A percentile compares a stretch with the other conserved stretches of the same genome.
phyloP scores from a whole-genome alignment of 2,113 vertebrate species.

The Anolis carolinensis region DNA sequence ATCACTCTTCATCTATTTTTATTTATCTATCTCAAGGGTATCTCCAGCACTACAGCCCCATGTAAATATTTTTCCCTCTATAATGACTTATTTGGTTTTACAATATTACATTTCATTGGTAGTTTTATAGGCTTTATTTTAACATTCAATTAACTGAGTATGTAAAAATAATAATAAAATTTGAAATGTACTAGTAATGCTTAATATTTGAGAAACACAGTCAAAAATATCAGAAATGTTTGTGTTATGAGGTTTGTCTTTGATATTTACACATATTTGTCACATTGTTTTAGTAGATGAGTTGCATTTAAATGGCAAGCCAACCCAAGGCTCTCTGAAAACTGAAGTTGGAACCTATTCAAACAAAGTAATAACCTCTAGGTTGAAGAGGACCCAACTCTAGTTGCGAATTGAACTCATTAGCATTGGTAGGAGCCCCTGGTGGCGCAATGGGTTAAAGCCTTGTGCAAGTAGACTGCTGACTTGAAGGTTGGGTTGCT shows the following conservation, averaged over 20 bases:
- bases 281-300: neutral
- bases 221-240: neutral
- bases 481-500: no score
- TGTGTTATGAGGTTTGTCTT: neutral
- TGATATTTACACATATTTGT: neutral
- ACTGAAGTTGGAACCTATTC: neutral
- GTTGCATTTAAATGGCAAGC: neutral
- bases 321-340: neutral
- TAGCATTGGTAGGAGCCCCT: no score
- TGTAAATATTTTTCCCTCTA: neutral
- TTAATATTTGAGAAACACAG: neutral
- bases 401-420: no score
- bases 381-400: no score
- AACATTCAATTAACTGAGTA: neutral
- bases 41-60: neutral
- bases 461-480: no score
- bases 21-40: no score
- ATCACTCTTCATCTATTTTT: neutral
- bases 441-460: no score
- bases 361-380: no score
- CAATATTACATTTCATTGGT: neutral
- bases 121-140: neutral
- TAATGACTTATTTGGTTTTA: neutral
- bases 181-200: neutral
- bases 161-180: neutral